A percentile compares a stretch with the other conserved stretches of the same genome.
These are phyloP conservation scores for Potamarius usumacintae DNA, from an alignment of 2,113 vertebrate species.

Conservation along the genomic window DNA sequence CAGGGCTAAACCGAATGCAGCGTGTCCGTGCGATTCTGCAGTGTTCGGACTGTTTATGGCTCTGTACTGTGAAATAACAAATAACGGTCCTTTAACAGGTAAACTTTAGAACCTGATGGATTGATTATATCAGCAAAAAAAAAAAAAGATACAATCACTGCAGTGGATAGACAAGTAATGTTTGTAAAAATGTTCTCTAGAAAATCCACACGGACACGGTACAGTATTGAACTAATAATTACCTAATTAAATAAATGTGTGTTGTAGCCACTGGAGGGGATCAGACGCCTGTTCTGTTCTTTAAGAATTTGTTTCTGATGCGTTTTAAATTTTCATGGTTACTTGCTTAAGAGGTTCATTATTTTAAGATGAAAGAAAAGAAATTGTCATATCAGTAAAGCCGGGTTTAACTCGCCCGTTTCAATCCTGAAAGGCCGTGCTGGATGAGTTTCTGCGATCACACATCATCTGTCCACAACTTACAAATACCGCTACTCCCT, in stretches of 20 bases:
- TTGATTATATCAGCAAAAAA: too few species aligned
- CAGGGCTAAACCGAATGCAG: not conserved
- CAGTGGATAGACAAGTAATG: not conserved
- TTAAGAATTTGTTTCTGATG: not conserved
- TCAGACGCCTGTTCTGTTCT: not conserved
- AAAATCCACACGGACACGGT: not conserved
- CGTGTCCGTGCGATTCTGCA: not conserved
- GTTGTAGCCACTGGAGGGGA: not conserved
- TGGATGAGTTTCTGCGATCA: too few species aligned
- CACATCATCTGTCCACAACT: too few species aligned
- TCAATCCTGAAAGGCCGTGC: not conserved
- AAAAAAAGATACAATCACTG: not conserved
- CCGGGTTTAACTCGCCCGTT: not conserved
- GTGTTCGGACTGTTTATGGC: not conserved
- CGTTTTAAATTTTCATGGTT: not conserved
- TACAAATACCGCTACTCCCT: too few species aligned
- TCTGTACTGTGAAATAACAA: too few species aligned
- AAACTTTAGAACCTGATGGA: not conserved
- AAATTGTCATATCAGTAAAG: not conserved
- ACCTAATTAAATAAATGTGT: not conserved
- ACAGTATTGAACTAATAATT: not conserved
- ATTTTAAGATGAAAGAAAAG: not conserved
- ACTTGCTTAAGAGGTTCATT: not conserved
- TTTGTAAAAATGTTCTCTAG: not conserved
- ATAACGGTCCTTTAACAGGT: too few species aligned